Base-by-base conservation (phyloP, 2,113 vertebrate genomes). In the Pholis gunnellus region DNA sequence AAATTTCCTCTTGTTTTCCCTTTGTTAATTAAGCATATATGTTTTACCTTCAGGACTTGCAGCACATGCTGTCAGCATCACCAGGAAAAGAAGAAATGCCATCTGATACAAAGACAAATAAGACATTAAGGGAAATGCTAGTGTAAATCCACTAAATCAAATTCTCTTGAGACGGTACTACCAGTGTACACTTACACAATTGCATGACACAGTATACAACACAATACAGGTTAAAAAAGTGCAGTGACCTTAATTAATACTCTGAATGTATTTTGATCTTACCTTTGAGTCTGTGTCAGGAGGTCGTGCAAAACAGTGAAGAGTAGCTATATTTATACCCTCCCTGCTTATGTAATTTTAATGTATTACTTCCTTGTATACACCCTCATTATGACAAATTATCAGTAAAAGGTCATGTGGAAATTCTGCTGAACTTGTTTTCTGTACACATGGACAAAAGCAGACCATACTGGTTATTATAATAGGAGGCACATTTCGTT, bases 91-190 rank as follows among this genome's bases (percentile, higher is more conserved):
- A 38, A 88, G 20, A 46, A 79, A 17, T 8, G 20, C 60, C 91
- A 91, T 92, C 91, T 93, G 42, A 79, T 25, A 56, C 17, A 69
- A 69, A 60, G 15, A 67, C 1, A 72, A 83, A 71, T 73, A n/a
- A 38, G 29, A 34, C 18, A 61, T 10, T 20, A 20, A 27, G 29
- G 10, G 20, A 59, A 29, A 40, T 25, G 1, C 3, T 54, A 2
- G 1, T 38, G 25, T 6, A 40, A 40, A 57, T 20, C 1, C 17
- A 50, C 8, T 20, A 69, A n/a, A 54, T 54, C 11, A 38, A 36
- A 54, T 34, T 0, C 17, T 44, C 8, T 59, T 42, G 29, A 14
- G 40, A 27, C 25, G 6, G 20, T 72, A 27, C 27, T 17, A 54
- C 22, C 52, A 56, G n/a, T 56, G n/a, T 11, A 25, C n/a, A 25